Base-by-base conservation (phyloP, 2,888 invertebrate species). In the Pollenia griseotomentosa region DNA sequence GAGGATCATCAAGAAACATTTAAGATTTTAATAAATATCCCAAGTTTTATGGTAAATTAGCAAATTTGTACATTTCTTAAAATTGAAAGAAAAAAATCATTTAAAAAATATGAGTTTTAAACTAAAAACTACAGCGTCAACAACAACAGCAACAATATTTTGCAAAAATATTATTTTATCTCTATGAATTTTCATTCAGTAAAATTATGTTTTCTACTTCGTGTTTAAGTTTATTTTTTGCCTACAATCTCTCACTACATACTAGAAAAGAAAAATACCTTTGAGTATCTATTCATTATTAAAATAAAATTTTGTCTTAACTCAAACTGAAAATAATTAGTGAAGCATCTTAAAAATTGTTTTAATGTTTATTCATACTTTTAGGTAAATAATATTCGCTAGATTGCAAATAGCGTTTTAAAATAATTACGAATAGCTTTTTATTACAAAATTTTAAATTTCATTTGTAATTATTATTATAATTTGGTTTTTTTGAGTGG, bases 41-140 rank as follows among this genome's bases (percentile, higher is more conserved):
- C 92, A 91, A 91, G 91, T 92, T 93, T 93, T 93, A 93, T 93
- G 93, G 91, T 93, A 93, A 93, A 93, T 93, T 93, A 93, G 92
- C 93, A 91, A 93, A 93, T 93, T 93, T 93, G 93, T 93, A 91
- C 92, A 93, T 93, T 90, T 89, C 89, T 88, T 91, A 91, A 91
- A 90, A 75, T 40, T 19, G 3, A 23, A 23, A 10, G 61, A 77
- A 77, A 77, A 55, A 89, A 74, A 78, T 14, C 53, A 89, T 70
- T 23, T 57, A 78, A 78, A 80, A 78, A 61, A 59, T 65, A 86
- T 73, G 59, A 80, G 51, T 83, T 86, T 66, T 57, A n/a, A 55
- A 71, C 10, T 33, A 63, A 80, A 59, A 75, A 83, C 59, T 68
- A 61, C 51, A 33, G 66, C 55, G 68, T 53, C 42, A 70, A 85